Conservation (phyloP, 2,888 invertebrate genomes). For the Orchestes rusci region DNA sequence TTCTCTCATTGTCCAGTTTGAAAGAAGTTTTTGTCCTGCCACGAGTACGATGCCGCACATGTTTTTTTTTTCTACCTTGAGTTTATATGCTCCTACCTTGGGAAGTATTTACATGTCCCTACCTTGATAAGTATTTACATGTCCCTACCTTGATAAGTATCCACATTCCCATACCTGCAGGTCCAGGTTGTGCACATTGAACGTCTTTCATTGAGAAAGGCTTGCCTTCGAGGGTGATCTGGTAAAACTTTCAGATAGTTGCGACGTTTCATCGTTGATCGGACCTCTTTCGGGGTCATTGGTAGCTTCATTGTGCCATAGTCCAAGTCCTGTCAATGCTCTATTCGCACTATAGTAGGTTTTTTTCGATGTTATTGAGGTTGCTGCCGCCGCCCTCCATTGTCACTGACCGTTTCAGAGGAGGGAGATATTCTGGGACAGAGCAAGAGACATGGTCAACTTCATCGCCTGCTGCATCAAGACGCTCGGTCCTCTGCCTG, state of each 20-base stretch:
- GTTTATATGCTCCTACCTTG: no score
- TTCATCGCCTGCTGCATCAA: conserved; percentile 72
- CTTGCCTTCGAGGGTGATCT: conserved; percentile 53
- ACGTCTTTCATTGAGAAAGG: conserved; percentile 48
- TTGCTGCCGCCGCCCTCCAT: conserved; percentile 39
- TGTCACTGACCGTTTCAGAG: conserved; percentile 45
- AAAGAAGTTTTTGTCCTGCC: no score
- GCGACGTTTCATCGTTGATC: conserved; percentile 64
- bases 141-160: no score
- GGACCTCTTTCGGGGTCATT: conserved; percentile 63
- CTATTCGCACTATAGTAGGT: conserved; percentile 47
- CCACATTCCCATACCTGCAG: no score
- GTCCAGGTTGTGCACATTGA: conserved; percentile 49
- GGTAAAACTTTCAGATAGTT: conserved; percentile 83
- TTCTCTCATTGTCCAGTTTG: no score
- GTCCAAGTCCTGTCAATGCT: conserved; percentile 52
- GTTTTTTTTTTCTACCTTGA: no score
- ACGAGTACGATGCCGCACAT: no score
- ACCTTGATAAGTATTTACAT: no score
- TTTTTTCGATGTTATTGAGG: conserved; percentile 27
- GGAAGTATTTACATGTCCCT: no score
- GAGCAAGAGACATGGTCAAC: conserved; percentile 56
- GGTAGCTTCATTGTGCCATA: conserved; percentile 34
- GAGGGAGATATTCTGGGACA: conserved; percentile 30
- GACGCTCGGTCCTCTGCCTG: conserved; percentile 64